Conservation (phyloP, 1,140 invertebrate genomes). For the Yoshiicerus persimilis region DNA sequence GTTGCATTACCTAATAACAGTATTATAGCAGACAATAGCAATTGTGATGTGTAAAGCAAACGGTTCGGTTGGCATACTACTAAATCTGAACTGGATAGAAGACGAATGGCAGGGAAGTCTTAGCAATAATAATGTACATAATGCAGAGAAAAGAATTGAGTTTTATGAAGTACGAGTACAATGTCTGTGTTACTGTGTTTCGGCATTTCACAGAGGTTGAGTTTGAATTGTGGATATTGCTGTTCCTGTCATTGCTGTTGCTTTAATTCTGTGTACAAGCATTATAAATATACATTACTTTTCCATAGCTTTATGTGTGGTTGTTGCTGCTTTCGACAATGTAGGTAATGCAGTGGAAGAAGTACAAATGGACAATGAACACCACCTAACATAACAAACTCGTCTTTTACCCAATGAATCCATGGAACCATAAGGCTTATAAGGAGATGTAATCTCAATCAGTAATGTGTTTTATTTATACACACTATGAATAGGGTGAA, state of each 20-base stretch:
- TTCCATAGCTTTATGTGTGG: background rate
- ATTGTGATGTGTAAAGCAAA: too few relatives aligned
- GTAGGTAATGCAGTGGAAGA: background rate
- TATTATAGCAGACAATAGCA: too few relatives aligned
- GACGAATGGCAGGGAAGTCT: background rate
- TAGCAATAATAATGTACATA: background rate
- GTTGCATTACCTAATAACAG: background rate
- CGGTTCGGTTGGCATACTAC: background rate
- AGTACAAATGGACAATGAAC: background rate
- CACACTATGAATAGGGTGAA: background rate
- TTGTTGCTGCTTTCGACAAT: background rate
- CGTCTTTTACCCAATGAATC: background rate
- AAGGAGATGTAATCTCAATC: background rate
- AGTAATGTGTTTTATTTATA: background rate
- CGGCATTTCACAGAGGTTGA: conserved; percentile 18
- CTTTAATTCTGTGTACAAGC: background rate
- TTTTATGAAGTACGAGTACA: background rate
- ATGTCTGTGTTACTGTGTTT: background rate
- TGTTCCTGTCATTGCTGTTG: background rate
- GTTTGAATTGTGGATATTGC: background rate
- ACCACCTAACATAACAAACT: background rate
- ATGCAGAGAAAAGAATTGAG: background rate
- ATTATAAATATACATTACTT: background rate
- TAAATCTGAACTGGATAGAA: background rate
- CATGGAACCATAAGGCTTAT: background rate